A percentile compares a stretch with the other conserved stretches of the same genome.
These are phyloP conservation scores for Onychomys arenicola DNA, from an alignment of 2,797 vertebrate genomes.

Conservation along the genomic window DNA sequence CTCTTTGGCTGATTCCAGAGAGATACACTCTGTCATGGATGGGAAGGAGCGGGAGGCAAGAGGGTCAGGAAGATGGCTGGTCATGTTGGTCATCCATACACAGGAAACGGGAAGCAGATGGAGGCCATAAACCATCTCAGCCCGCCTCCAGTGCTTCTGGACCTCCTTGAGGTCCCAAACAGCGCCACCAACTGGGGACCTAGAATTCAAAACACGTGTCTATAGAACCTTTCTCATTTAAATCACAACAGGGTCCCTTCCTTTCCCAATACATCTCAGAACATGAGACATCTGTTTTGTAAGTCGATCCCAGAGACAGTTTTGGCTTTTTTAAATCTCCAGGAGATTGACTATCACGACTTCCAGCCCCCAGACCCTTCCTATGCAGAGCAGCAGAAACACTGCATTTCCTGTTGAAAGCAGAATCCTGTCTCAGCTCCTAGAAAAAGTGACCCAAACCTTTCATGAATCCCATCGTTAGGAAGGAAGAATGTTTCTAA, in stretches of 20 bases:
- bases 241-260: not conserved
- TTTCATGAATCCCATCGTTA: not conserved
- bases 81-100: not conserved
- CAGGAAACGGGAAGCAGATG: not conserved
- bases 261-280: not conserved
- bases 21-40: no score
- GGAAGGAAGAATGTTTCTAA: not conserved
- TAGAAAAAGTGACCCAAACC: not conserved
- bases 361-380: not conserved
- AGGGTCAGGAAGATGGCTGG: not conserved
- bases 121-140: not conserved
- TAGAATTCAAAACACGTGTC: not conserved
- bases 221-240: not conserved
- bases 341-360: not conserved
- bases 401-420: not conserved
- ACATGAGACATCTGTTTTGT: not conserved
- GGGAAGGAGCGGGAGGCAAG: not conserved
- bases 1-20: not conserved
- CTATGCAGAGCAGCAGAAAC: not conserved
- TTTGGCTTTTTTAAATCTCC: not conserved
- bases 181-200: not conserved
- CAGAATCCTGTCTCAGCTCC: not conserved
- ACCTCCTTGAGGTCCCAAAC: not conserved
- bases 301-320: not conserved
- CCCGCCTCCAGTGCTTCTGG: not conserved